These are phyloP conservation scores for Circaetus gallicus DNA, from an alignment of 2,113 vertebrate genomes.

Conservation along the genomic window DNA sequence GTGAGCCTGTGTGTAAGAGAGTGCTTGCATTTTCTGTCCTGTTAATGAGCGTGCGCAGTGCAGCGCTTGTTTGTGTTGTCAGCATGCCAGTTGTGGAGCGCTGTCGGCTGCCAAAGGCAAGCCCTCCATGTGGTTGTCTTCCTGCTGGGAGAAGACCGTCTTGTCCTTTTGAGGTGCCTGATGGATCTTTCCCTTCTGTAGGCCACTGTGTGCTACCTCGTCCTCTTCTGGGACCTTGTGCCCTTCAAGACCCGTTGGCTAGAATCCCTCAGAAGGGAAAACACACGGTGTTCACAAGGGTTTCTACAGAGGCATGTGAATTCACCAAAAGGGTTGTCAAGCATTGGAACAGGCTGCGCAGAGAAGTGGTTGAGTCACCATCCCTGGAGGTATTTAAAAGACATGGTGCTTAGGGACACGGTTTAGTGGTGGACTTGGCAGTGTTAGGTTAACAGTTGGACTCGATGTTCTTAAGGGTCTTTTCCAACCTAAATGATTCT, in stretches of 20 bases:
- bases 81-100: constrained; percentile 18
- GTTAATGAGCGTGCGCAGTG: constrained; percentile 23
- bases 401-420: rapidly evolving
- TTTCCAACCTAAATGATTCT: background rate
- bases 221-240: background rate
- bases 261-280: background rate
- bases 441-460: background rate
- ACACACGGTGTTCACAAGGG: rapidly evolving
- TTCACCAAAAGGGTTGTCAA: background rate
- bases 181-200: background rate
- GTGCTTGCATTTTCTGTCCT: background rate
- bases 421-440: background rate
- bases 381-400: background rate
- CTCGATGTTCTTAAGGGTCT: background rate
- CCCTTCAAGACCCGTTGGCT: background rate
- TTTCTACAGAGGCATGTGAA: background rate
- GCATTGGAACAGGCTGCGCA: background rate
- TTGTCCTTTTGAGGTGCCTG: background rate
- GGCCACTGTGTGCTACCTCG: background rate
- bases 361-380: background rate
- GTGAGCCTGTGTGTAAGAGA: background rate
- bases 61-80: constrained; percentile 46
- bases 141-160: background rate
- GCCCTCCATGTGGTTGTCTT: background rate
- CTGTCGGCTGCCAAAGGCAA: background rate